A percentile compares a stretch with the other conserved stretches of the same genome.
phyloP scores from a whole-genome alignment of 2,113 vertebrate species.

The Phaethon lepturus region DNA sequence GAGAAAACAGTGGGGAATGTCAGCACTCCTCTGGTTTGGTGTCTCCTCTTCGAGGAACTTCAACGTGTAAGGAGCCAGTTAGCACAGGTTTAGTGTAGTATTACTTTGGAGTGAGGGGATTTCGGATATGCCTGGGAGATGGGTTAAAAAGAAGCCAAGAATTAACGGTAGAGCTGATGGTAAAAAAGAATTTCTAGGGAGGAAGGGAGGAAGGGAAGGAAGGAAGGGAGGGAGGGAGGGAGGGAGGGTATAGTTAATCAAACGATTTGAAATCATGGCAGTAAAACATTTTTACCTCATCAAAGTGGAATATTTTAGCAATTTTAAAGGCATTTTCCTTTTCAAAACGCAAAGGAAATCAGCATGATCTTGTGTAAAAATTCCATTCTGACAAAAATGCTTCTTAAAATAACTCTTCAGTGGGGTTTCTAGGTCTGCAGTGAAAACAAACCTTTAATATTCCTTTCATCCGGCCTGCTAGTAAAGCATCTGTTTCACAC shows the following conservation, averaged over 20 bases:
- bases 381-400: neutral
- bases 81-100: neutral
- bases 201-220: neutral
- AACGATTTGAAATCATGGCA: neutral
- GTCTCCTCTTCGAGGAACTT: neutral
- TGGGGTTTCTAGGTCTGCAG: neutral
- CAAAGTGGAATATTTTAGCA: rapidly evolving
- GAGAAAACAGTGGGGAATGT: neutral
- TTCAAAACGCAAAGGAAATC: neutral
- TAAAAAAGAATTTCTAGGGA: neutral
- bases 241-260: rapidly evolving
- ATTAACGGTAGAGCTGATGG: neutral
- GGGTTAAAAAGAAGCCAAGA: neutral
- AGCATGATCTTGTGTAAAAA: neutral
- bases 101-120: neutral
- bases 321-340: neutral
- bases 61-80: neutral
- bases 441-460: neutral
- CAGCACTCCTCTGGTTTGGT: neutral
- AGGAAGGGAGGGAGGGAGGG: neutral
- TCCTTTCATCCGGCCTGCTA: neutral
- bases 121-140: neutral
- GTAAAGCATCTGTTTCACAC: neutral
- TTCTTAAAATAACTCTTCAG: neutral
- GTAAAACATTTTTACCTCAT: neutral